These are phyloP conservation scores for Dysmachus trigonus DNA, from an alignment of 2,888 invertebrate genomes.

Conservation along the genomic window DNA sequence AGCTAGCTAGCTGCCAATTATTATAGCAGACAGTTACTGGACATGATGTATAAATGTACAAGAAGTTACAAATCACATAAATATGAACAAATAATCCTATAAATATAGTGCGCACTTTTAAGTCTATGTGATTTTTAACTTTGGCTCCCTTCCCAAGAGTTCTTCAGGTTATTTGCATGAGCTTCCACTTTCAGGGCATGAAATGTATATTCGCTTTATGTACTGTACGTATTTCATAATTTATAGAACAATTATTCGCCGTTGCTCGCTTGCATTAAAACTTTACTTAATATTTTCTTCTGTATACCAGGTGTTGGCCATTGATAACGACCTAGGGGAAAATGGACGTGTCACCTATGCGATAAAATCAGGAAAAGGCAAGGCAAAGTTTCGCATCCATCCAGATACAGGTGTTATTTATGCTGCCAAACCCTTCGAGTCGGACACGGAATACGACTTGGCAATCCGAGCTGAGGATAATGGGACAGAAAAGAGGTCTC, in stretches of 20 bases:
- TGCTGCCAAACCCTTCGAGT: constrained; percentile 75
- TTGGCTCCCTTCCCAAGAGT: neutral
- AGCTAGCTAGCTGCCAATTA: too few relatives aligned
- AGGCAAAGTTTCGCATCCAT: constrained; percentile 84
- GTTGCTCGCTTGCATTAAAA: neutral
- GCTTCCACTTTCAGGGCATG: neutral
- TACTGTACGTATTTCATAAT: neutral
- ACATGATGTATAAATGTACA: too few relatives aligned
- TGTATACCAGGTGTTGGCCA: constrained; percentile 75
- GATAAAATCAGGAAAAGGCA: constrained; percentile 79
- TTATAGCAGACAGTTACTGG: too few relatives aligned
- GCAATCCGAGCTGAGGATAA: constrained; percentile 76
- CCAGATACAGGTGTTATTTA: constrained; percentile 83
- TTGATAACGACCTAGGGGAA: constrained; percentile 81
- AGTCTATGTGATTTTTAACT: neutral
- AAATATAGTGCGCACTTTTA: too few relatives aligned
- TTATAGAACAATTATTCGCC: neutral
- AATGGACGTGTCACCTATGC: constrained; percentile 87
- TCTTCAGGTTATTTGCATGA: neutral
- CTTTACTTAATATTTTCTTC: neutral
- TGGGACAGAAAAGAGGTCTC: constrained; percentile 77
- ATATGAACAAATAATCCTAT: neutral
- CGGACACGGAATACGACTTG: constrained; percentile 66
- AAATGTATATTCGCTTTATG: neutral
- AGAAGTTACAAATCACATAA: too few relatives aligned